A percentile compares a stretch with the other conserved stretches of the same genome.
Conservation (phyloP, 30 jellyfish, hydroid and myxozoan genomes). For the Hydractinia echinata region DNA sequence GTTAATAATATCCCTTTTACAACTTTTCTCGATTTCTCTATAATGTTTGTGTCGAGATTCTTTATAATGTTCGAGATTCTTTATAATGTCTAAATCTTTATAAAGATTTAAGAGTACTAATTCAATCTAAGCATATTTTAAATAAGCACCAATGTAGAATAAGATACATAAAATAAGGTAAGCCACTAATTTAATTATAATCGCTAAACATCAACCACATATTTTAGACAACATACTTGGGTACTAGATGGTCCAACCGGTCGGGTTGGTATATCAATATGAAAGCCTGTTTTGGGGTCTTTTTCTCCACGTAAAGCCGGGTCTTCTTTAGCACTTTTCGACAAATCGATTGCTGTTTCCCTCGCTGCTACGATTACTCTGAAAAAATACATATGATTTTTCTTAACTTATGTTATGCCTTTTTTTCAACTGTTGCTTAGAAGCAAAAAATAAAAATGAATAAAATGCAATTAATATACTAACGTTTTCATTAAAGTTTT, state of each 20-base stretch:
- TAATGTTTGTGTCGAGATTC: no score
- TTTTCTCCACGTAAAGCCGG: constrained; percentile 82
- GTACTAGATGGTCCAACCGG: constrained; percentile 97
- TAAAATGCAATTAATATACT: background rate
- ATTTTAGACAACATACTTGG: constrained; percentile 43
- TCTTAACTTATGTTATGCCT: background rate
- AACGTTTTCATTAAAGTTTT: constrained; percentile 88
- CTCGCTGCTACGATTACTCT: constrained; percentile 81
- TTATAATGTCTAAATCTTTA: no score
- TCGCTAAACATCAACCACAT: background rate
- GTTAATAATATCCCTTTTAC: no score
- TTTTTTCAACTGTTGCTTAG: background rate
- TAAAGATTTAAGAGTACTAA: no score
- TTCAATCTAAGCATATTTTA: no score
- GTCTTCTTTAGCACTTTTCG: constrained; percentile 39
- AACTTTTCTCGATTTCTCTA: no score
- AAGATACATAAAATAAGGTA: no score
- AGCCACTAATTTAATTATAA: no score
- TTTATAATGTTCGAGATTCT: no score
- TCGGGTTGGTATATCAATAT: constrained; percentile 67
- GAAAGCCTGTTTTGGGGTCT: constrained; percentile 75
- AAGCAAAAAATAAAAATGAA: background rate
- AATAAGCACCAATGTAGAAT: no score
- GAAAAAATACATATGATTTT: background rate
- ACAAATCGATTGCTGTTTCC: constrained; percentile 83